These are phyloP conservation scores for Cerastis leucographa DNA, from an alignment of 2,888 invertebrate genomes.

Conservation along the genomic window DNA sequence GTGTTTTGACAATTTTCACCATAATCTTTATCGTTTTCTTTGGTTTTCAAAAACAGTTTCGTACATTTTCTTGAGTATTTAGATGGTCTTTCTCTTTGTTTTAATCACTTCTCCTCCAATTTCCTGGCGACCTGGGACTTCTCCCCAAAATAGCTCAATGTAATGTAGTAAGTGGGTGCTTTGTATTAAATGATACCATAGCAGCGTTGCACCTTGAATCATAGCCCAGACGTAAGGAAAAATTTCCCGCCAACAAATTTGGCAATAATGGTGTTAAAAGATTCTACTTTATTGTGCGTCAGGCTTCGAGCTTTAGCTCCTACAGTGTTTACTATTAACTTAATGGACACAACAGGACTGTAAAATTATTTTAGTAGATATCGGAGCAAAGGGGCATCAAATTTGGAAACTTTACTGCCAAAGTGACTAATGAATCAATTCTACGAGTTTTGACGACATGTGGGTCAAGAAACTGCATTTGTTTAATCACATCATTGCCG, in stretches of 20 bases:
- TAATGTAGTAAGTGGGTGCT: background rate
- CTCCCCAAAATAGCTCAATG: background rate
- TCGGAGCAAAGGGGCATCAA: too few relatives aligned
- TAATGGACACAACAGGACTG: too few relatives aligned
- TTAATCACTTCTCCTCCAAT: background rate
- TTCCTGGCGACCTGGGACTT: background rate
- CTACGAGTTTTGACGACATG: background rate
- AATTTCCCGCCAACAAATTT: background rate
- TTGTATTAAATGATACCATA: background rate
- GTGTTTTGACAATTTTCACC: constrained; percentile 2
- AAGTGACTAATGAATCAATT: constrained; percentile 9
- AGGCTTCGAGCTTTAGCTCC: too few relatives aligned
- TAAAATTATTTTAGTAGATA: too few relatives aligned
- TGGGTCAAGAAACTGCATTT: constrained; percentile 24
- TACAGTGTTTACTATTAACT: too few relatives aligned
- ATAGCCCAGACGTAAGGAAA: constrained; percentile 8
- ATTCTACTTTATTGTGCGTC: too few relatives aligned
- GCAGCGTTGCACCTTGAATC: constrained; percentile 12
- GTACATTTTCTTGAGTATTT: background rate
- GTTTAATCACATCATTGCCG: background rate
- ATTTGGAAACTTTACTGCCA: constrained; percentile 7
- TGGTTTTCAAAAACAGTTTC: background rate
- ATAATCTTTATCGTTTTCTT: constrained; percentile 2
- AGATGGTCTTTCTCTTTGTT: background rate
- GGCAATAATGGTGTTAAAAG: too few relatives aligned